These are phyloP conservation scores for Zoanthus sansibaricus DNA, from an alignment of 92 coral and sea anemone species.

Conservation along the genomic window DNA sequence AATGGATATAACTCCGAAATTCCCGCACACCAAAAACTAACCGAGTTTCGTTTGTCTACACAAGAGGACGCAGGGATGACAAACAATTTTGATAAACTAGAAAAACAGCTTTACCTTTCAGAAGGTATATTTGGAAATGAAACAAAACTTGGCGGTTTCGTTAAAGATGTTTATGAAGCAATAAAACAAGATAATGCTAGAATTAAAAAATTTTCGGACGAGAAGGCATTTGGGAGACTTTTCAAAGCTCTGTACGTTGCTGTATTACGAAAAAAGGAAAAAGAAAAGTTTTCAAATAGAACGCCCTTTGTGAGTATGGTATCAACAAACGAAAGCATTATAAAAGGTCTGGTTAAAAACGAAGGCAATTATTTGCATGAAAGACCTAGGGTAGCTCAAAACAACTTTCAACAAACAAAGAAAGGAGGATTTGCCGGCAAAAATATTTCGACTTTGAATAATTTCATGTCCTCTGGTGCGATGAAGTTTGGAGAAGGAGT, in stretches of 20 bases:
- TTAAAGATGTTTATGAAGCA: conserved; percentile 24
- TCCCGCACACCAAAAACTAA: neutral
- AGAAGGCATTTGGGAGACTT: conserved; percentile 36
- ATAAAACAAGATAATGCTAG: conserved; percentile 35
- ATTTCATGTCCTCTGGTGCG: neutral
- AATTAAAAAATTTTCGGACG: conserved; percentile 7
- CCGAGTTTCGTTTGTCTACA: neutral
- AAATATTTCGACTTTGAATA: neutral
- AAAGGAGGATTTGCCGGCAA: neutral
- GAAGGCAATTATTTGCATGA: neutral
- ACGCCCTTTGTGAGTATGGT: conserved; percentile 1
- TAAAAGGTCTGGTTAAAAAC: neutral
- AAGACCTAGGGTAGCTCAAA: neutral
- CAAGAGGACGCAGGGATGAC: neutral
- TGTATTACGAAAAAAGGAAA: neutral
- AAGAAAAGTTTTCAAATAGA: neutral
- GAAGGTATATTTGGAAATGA: conserved; percentile 12
- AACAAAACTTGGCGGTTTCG: conserved; percentile 15
- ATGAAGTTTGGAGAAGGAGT: neutral
- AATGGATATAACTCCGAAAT: neutral
- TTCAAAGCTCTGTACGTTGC: conserved; percentile 35
- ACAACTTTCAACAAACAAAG: neutral
- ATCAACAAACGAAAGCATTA: neutral
- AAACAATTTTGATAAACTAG: conserved; percentile 18
- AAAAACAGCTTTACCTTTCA: conserved; percentile 25